Evolutionary conservation across 2,113 vertebrate genomes (phyloP).

Genomic region (Peromyscus leucopus): DNA sequence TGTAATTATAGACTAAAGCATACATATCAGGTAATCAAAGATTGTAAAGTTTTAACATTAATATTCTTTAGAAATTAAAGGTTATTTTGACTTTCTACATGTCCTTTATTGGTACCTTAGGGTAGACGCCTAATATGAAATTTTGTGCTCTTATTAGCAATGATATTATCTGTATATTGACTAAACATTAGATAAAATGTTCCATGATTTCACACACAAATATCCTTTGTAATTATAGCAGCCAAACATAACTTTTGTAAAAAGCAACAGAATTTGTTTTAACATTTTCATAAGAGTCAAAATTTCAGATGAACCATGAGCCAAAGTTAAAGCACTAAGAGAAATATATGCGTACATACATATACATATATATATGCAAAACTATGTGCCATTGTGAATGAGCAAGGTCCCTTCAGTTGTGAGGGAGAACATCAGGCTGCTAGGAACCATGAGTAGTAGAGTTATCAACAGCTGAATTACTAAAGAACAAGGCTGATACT

Average conservation of each 20-base stretch:
- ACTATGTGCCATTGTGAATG: neutral
- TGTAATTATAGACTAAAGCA: neutral
- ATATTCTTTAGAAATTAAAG: neutral
- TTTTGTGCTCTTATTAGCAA: neutral
- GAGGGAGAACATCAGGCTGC: neutral
- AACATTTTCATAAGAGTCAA: conserved; percentile 60
- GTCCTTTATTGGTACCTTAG: neutral
- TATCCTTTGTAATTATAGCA: neutral
- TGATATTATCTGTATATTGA: neutral
- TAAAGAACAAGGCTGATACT: neutral
- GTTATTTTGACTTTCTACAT: conserved; percentile 7
- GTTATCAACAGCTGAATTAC: neutral
- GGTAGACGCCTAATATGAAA: neutral
- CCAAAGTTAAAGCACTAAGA: neutral
- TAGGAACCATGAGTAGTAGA: neutral
- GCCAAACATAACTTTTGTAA: conserved; percentile 39
- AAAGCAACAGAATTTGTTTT: conserved; percentile 63
- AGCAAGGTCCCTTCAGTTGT: neutral
- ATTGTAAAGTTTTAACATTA: conserved; percentile 13
- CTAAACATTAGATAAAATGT: neutral
- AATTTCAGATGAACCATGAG: conserved; percentile 6
- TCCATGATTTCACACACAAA: conserved; percentile 34
- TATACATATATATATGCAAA: neutral
- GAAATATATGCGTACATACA: neutral
- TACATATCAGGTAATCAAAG: neutral